A percentile compares a stretch with the other conserved stretches of the same genome.
Conservation (phyloP, 2,113 vertebrate species). For the Setophaga coronata region DNA sequence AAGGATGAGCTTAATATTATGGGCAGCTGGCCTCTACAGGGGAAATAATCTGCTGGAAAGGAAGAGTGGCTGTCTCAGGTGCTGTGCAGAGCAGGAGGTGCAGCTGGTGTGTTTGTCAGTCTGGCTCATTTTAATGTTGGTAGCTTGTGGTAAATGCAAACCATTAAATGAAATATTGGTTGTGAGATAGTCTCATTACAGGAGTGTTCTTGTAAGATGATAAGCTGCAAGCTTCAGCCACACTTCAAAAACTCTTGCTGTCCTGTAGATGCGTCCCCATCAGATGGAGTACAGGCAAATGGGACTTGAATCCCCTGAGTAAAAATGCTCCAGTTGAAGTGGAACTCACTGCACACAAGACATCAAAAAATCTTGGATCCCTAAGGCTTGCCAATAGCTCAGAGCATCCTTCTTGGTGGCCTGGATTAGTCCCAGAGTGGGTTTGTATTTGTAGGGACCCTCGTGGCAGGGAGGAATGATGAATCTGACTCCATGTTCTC, state of each 20-base stretch:
- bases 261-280: neutral
- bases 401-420: neutral
- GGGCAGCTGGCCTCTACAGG: constrained; percentile 10
- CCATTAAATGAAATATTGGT: neutral
- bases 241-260: neutral
- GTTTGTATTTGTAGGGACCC: rapidly evolving
- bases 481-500: too few relatives aligned
- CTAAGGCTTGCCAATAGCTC: neutral
- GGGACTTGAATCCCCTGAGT: neutral
- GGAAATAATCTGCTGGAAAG: neutral
- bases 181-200: neutral
- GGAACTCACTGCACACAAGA: neutral
- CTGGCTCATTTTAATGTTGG: neutral
- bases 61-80: neutral
- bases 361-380: neutral
- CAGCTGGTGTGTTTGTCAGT: neutral
- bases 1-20: neutral
- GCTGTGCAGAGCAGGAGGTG: neutral
- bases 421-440: neutral
- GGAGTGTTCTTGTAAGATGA: neutral
- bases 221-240: neutral
- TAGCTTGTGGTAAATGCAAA: neutral
- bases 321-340: neutral
- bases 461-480: too few relatives aligned
- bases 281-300: neutral